Base-by-base conservation (phyloP, 2,888 invertebrate species). In the Odontothrips loti region DNA sequence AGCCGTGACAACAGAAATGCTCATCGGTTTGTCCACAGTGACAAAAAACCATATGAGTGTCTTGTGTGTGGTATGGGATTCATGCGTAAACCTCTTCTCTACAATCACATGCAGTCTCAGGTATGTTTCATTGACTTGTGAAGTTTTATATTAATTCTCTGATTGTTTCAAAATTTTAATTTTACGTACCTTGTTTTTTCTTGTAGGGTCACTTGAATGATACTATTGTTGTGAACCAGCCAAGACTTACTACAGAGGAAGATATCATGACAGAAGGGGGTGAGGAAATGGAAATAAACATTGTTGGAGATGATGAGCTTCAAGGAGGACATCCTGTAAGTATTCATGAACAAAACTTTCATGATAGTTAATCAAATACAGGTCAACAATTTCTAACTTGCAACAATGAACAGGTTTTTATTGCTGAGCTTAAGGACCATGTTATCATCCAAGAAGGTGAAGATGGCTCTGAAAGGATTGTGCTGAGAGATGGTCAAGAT, bases 11-110 rank as follows among this genome's bases (percentile, higher is more conserved):
- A 95, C 86, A 90, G 95, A 82, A 95, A 95, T 88, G 93, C 94
- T 15, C 95, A 95, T 86, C 90, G 94, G 48, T 95, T 95, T 87
- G 92, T 94, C 79, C 96, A 96, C 87, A 94, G 94, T 85, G 93
- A 95, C 86, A 94, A 95, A 86, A 96, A 95, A 85, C 95, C 95
- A 0, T 96, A 95, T 87, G 95, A 95, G 87, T 96, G 95, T 85
- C 88, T 93, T 82, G 91, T 92, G 10, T 96, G 95, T 86, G 94
- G 94, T 6, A 91, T 92, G 84, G 95, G 95, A 0, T 96, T 93
- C 85, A 95, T 95, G 95, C 89, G 95, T 15, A 95, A 95, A 85
- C 94, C 94, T 4, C 88, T 93, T 82, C 89, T 96, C 0, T 92
- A 93, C 85, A 90, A 92, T 75, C 95, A 95, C 85, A 94, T 95